These are phyloP conservation scores for Orestias chungarensis DNA, from an alignment of 2,797 vertebrate species.

Conservation along the genomic window DNA sequence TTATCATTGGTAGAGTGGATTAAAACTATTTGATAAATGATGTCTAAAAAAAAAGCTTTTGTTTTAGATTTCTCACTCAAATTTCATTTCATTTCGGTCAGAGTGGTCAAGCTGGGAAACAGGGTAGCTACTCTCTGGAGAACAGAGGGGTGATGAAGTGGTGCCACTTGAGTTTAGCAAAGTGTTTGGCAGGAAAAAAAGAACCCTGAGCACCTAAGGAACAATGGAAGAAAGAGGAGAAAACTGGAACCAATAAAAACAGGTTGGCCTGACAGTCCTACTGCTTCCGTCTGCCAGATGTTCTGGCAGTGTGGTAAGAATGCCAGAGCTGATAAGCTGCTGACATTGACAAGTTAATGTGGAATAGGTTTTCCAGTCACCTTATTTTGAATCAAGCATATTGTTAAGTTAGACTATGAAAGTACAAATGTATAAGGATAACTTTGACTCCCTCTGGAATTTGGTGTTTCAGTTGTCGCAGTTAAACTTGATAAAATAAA, in stretches of 20 bases:
- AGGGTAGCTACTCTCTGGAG: background rate
- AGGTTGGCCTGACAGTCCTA: slow-evolving; percentile 1
- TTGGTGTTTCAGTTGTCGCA: background rate
- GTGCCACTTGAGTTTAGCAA: slow-evolving; percentile 2
- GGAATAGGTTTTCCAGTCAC: slow-evolving; percentile 1
- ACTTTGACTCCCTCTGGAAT: background rate
- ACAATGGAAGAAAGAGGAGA: background rate
- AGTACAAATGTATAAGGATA: background rate
- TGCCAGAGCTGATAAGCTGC: slow-evolving; percentile 4
- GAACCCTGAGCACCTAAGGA: background rate
- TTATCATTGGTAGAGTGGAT: too few species aligned
- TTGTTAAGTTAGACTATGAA: background rate
- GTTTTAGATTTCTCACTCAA: background rate
- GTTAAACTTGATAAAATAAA: background rate
- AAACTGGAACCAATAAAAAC: background rate
- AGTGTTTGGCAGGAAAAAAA: background rate
- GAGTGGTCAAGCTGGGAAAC: background rate
- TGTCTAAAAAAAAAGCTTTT: background rate
- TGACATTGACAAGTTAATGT: slow-evolving; percentile 13
- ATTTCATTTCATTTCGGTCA: background rate
- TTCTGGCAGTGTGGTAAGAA: slow-evolving; percentile 6
- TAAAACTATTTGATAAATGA: background rate
- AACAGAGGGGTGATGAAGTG: background rate
- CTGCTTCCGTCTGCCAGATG: background rate
- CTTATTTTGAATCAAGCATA: background rate